Evolutionary conservation across 1,140 invertebrate species (phyloP), one percentile per base, ranked within the genome.

Genomic region (Zaprionus taronus): DNA sequence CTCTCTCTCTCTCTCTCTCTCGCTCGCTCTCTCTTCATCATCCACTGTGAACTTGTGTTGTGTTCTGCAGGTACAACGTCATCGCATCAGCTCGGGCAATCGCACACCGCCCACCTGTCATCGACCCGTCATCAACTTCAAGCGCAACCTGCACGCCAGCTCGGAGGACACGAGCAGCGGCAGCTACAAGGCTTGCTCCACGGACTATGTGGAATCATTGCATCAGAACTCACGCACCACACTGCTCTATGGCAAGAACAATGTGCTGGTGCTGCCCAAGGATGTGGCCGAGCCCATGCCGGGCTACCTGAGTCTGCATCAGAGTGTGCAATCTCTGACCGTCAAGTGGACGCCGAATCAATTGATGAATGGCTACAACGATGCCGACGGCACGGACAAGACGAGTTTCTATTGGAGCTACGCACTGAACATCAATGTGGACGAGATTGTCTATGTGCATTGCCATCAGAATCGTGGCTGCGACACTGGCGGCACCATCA

Each of bases 191-290:
- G 92, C 85, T 72, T 94, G 92, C 47, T 94, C 93, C 72, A 96
- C 98, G 93, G 98, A 99, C 79, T 99, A 99, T 91, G 98, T 99
- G 11, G 98, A 98, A 91, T 98, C 97, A 20, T 93, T 99, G 64
- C 98, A 99, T 93, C 98, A 99, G 91, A 99, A 99, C 91, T 96
- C 95, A 17, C 95, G 96, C 77, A 96, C 97, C 1, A 97, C 97
- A 1, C 94, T 99, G n/a, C 94, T 99, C 2, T 99, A 98, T 92
- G 98, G 98, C 17, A 99, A 99, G 93, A 99, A 99, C 93, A 99
- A 99, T 93, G 98, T 99, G 6, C 92, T 96, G 22, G 97, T 99
- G 7, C 95, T 97, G 84, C 96, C 97, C 95, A 96, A 96, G 93
- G 96, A 97, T 77, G 94, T 96, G 49, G 94, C 94, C 7, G 96